A percentile compares a stretch with the other conserved stretches of the same genome.
These are phyloP conservation scores for Amazona finschi DNA, from an alignment of 2,797 vertebrate genomes.

Conservation along the genomic window DNA sequence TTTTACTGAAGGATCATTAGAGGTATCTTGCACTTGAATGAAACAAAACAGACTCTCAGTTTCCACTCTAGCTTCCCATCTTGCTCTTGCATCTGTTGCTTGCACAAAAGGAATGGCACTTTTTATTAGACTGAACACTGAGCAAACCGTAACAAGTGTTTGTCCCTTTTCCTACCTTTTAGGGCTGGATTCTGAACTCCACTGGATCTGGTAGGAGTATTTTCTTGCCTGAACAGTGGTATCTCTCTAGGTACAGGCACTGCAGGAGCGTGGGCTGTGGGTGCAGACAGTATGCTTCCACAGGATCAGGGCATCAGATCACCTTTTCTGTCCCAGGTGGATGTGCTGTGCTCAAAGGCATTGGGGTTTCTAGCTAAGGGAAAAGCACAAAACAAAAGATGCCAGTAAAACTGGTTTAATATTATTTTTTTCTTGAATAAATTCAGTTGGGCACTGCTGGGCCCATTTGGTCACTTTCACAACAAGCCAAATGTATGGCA, in stretches of 20 bases:
- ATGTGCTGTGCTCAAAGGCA: background rate
- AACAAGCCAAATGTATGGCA: accelerated
- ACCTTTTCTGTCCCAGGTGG: background rate
- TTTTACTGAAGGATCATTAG: background rate
- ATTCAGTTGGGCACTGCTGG: background rate
- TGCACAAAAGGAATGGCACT: background rate
- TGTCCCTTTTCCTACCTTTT: background rate
- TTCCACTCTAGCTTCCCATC: background rate
- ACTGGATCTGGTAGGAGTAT: background rate
- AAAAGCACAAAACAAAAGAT: background rate
- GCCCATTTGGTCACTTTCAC: background rate
- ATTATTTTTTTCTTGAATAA: background rate
- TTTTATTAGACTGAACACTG: background rate
- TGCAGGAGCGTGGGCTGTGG: background rate
- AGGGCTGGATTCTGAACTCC: background rate
- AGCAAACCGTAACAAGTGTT: background rate
- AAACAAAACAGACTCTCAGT: background rate
- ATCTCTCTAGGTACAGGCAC: background rate
- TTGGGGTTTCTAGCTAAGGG: background rate
- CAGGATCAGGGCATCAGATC: background rate
- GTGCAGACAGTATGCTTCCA: background rate
- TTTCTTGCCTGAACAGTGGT: background rate
- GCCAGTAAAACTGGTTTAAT: background rate
- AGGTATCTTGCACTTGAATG: background rate
- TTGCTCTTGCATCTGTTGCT: accelerated